A percentile compares a stretch with the other conserved stretches of the same genome.
Conservation (phyloP, 2,888 invertebrate genomes). For the Anoncus sp. region DNA sequence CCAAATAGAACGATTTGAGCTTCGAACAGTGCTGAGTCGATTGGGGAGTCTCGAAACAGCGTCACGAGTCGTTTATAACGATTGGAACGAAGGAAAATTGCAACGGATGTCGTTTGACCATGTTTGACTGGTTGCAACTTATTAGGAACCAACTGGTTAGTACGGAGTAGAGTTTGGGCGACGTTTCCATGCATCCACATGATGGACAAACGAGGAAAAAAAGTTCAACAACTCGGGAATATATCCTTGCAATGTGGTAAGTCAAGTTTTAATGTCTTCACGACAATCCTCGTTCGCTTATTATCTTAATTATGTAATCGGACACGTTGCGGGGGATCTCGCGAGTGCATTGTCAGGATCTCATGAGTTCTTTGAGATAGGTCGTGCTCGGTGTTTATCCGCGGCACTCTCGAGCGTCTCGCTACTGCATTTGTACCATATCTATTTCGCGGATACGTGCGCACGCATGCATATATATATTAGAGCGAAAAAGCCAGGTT, state of each 20-base stretch:
- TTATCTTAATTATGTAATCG: conserved; percentile 73
- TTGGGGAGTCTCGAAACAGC: too few relatives aligned
- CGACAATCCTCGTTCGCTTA: conserved; percentile 68
- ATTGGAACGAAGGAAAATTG: too few relatives aligned
- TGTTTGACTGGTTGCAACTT: too few relatives aligned
- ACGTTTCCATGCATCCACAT: conserved; percentile 54
- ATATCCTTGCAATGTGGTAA: conserved; percentile 19
- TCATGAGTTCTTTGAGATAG: not conserved
- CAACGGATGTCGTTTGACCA: too few relatives aligned
- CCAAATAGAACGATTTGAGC: not conserved
- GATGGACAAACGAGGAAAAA: not conserved
- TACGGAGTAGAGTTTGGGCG: too few relatives aligned
- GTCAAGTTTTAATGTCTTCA: conserved; percentile 11
- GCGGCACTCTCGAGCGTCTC: conserved; percentile 10
- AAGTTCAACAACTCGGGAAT: not conserved
- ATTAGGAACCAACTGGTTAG: too few relatives aligned
- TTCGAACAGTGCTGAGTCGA: too few relatives aligned
- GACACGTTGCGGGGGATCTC: conserved; percentile 58
- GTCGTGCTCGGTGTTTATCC: conserved; percentile 3
- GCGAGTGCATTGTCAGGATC: conserved; percentile 24
- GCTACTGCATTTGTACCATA: conserved; percentile 35
- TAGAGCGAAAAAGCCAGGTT: conserved; percentile 4
- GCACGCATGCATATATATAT: conserved; percentile 8
- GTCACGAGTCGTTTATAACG: too few relatives aligned
- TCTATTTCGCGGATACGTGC: conserved; percentile 24